Evolutionary conservation across 2,888 invertebrate genomes (phyloP).

Genomic region (Caenorhabditis sp.): DNA sequence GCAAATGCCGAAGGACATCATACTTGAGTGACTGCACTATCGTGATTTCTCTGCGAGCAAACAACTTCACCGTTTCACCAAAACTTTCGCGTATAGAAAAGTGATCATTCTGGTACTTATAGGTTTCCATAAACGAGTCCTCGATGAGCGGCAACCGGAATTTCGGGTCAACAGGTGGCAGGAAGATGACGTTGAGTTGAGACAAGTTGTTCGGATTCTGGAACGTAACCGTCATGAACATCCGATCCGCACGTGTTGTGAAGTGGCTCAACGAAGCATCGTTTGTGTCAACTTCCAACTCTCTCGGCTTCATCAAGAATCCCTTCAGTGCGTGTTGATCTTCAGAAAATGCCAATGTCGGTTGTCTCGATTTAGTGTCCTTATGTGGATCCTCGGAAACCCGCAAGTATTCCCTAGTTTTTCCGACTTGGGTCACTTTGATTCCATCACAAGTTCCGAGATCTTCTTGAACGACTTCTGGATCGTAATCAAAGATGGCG

Average conservation of each 20-base stretch:
- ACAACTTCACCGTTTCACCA: too few species aligned
- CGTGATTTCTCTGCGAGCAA: too few species aligned
- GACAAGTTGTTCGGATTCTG: conserved; percentile 11
- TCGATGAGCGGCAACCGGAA: neutral
- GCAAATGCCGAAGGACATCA: too few species aligned
- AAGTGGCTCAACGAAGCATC: neutral
- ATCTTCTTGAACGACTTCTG: neutral
- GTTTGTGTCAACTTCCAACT: neutral
- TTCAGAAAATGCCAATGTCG: neutral
- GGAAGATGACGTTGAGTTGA: conserved; percentile 11
- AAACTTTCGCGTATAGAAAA: too few species aligned
- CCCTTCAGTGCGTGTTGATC: neutral
- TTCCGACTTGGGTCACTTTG: too few species aligned
- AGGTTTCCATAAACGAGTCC: neutral
- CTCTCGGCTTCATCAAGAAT: neutral
- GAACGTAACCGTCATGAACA: conserved; percentile 7
- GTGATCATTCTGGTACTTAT: neutral
- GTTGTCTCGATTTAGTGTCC: neutral
- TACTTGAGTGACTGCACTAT: too few species aligned
- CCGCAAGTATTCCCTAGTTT: too few species aligned
- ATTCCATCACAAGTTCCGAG: too few species aligned
- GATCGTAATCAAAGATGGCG: neutral
- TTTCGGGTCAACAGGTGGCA: neutral
- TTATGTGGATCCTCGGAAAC: too few species aligned
- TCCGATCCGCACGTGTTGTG: neutral